Base-by-base conservation (phyloP, 2,797 vertebrate species). In the Tenualosa thibaudeaui region DNA sequence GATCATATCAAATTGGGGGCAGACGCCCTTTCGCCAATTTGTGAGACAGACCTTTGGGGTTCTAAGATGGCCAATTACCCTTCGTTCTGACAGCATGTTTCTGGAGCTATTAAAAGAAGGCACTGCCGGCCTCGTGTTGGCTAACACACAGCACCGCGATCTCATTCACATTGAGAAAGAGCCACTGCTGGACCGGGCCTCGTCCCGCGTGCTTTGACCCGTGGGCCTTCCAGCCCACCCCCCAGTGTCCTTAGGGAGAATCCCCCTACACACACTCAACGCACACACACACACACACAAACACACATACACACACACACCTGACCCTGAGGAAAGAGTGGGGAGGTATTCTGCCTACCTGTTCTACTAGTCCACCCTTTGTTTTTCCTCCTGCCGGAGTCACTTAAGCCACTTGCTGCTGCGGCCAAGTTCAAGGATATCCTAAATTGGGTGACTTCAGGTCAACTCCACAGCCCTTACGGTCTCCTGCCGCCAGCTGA, bases 61-160 rank as follows among this genome's bases (percentile, higher is more conserved):
- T 95, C 94, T 94, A 94, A 93, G 93, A 95, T 92, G 93, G 94
- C 93, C 95, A 96, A 96, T 96, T 96, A 96, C 94, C 93, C 93
- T 91, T 92, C 91, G 91, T 91, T 93, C 94, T 95, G 94, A 95
- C 95, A 95, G 94, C 94, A 93, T 92, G 92, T 94, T 93, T 93
- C 92, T 91, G 91, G 86, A 88, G 93, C 93, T 94, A 95, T 95
- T 96, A 95, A 94, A 95, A 94, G 87, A 75, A 85, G 71, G 83
- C 71, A 37, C 40, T 83, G 84, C 81, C 37, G 78, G 84, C 46
- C 84, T 6, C 1, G 53, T 19, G 37, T 7, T 60, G 40, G 83
- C 50, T 8, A 26, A 56, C 24, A 56, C 24, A 60, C 58, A 24
- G 68, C 53, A 13, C 51, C 81, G 24, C 8, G 58, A 37, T 53